Conservation (phyloP, 2,797 vertebrate genomes). For the Pelodytes ibericus region DNA sequence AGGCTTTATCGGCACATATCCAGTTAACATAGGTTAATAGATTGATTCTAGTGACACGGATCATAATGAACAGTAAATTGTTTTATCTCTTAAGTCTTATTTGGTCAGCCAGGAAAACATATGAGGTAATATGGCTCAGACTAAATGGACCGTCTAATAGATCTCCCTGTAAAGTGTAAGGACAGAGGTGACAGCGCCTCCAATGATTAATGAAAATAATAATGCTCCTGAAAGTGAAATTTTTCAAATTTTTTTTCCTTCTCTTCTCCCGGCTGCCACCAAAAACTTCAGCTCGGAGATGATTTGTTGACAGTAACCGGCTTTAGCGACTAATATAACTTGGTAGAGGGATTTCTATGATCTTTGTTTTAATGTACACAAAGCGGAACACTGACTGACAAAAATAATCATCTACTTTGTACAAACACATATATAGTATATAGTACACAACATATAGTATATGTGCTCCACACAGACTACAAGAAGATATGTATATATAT, state of each 20-base stretch:
- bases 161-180: slow-evolving; percentile 98
- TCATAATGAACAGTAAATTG: slow-evolving; percentile 99
- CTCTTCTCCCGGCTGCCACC: slow-evolving; percentile 79
- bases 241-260: slow-evolving; percentile 87
- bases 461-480: no score
- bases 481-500: neutral
- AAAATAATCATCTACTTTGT: slow-evolving; percentile 19
- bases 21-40: slow-evolving; percentile 99
- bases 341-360: slow-evolving; percentile 35
- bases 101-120: slow-evolving; percentile 99
- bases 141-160: slow-evolving; percentile 99
- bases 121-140: slow-evolving; percentile 98
- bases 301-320: slow-evolving; percentile 88
- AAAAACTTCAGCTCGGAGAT: slow-evolving; percentile 84
- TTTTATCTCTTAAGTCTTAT: slow-evolving; percentile 99
- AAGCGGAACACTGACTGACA: slow-evolving; percentile 26
- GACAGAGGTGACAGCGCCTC: slow-evolving; percentile 92
- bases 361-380: slow-evolving; percentile 44
- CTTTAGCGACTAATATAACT: slow-evolving; percentile 65
- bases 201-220: slow-evolving; percentile 99
- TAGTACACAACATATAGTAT: no score
- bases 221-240: slow-evolving; percentile 99
- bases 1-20: slow-evolving; percentile 86
- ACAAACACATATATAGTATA: slow-evolving; percentile 18
- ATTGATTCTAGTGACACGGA: slow-evolving; percentile 99